phyloP scores from a whole-genome alignment of 2,113 vertebrate species.

The Coregonus clupeaformis region DNA sequence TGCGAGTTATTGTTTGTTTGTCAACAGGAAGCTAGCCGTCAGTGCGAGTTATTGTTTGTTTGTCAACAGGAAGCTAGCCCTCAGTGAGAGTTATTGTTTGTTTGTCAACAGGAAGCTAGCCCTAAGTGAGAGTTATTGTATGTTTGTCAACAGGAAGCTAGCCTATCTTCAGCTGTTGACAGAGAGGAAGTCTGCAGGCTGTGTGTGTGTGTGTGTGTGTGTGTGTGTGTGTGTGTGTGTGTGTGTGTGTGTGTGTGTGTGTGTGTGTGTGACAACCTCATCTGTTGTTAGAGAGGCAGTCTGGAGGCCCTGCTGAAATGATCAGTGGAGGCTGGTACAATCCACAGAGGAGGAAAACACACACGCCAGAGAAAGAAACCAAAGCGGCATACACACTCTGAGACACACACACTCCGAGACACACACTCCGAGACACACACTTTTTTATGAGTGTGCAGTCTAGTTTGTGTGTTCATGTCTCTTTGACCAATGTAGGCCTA shows the following conservation, averaged over 20 bases:
- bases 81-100: no score
- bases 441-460: no score
- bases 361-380: not conserved
- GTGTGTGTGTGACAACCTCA: not conserved
- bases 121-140: not conserved
- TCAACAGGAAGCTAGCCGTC: not conserved
- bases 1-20: not conserved
- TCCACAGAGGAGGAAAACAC: not conserved
- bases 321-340: not conserved
- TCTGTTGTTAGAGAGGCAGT: constrained; percentile 2
- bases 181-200: constrained; percentile 4
- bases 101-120: not conserved
- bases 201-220: not conserved
- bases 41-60: no score
- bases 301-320: constrained; percentile 1
- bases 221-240: not conserved
- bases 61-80: no score
- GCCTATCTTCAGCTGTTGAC: constrained; percentile 2
- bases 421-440: not conserved
- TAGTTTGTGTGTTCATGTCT: constrained; percentile 6
- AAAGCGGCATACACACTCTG: not conserved
- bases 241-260: not conserved
- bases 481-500: not conserved
- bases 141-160: not conserved
- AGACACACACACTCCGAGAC: not conserved